Base-by-base conservation (phyloP, 2,888 invertebrate genomes). In the Quadroppia sp. region DNA sequence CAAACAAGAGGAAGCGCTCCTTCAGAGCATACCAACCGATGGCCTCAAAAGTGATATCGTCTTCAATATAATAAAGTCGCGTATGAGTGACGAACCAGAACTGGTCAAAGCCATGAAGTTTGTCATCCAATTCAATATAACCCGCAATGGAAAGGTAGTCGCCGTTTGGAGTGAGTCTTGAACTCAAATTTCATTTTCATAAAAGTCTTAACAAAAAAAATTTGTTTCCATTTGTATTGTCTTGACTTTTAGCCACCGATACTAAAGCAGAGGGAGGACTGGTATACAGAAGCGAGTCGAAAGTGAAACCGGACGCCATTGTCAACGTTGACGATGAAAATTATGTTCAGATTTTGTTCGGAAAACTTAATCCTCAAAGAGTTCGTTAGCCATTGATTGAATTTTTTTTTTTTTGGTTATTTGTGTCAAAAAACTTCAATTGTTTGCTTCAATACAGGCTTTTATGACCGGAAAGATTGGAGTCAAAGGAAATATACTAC, bases 401-500 rank as follows among this genome's bases (percentile, higher is more conserved):
- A 50, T 50, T 23, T 50, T n/a, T 15, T 4, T 50, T 50, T 17
- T 48, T 48, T 3, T 48, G 36, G 4, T 36, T 36, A 36, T 36
- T 7, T 36, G 6, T 4, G 11, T 36, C 36, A 11, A 7, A 36
- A 36, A 36, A n/a, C n/a, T 11, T 36, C 36, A 36, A 36, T 48
- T 48, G 15, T 48, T 20, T 20, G n/a, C 50, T 50, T 45, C n/a
- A n/a, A 17, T 48, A 64, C 13, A 69, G 77, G 94, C 94, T 3
- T 95, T 94, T 83, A 89, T 94, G 89, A 89, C 89, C 81, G 94
- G 94, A 64, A 93, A 92, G 83, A 84, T 95, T 77, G 95, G 94
- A 84, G 87, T 94, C 76, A 87, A 89, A 78, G 96, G 96, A 76
- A 95, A 96, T 83, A 89, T 94, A 25, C 92, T 95, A 92, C 83